Evolutionary conservation across 2,888 invertebrate genomes (phyloP).

Genomic region (Balanococcus diminutus): DNA sequence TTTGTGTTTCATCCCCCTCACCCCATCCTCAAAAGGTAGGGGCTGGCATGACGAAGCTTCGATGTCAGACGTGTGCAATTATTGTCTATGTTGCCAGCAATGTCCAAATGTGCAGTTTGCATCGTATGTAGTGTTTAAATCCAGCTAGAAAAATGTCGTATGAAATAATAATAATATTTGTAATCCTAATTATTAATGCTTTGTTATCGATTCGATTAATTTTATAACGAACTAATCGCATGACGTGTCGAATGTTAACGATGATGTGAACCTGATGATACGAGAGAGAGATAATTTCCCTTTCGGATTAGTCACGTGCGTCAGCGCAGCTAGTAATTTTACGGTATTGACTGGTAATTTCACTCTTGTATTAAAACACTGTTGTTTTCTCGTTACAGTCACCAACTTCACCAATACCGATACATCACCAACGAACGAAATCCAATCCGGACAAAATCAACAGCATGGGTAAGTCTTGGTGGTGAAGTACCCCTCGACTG

Average conservation of each 20-base stretch:
- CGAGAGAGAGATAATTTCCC: neutral
- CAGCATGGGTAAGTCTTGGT: constrained; percentile 55
- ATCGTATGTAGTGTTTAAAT: neutral
- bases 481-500: neutral
- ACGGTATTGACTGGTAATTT: neutral
- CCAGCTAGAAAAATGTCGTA: neutral
- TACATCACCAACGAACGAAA: constrained; percentile 68
- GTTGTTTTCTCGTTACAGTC: constrained; percentile 56
- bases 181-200: neutral
- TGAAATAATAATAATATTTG: neutral
- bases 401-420: constrained; percentile 59
- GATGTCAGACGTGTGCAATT: too few relatives aligned
- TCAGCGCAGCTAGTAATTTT: too few relatives aligned
- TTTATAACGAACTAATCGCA: neutral
- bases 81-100: too few relatives aligned
- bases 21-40: too few relatives aligned
- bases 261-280: neutral
- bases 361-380: neutral
- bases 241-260: neutral
- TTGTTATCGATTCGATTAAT: neutral
- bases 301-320: neutral
- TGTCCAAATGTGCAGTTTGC: neutral
- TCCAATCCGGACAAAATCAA: constrained; percentile 69
- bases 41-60: too few relatives aligned
- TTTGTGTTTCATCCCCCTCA: too few relatives aligned